These are phyloP conservation scores for Malaclemys terrapin DNA, from an alignment of 2,113 vertebrate genomes.

Conservation along the genomic window DNA sequence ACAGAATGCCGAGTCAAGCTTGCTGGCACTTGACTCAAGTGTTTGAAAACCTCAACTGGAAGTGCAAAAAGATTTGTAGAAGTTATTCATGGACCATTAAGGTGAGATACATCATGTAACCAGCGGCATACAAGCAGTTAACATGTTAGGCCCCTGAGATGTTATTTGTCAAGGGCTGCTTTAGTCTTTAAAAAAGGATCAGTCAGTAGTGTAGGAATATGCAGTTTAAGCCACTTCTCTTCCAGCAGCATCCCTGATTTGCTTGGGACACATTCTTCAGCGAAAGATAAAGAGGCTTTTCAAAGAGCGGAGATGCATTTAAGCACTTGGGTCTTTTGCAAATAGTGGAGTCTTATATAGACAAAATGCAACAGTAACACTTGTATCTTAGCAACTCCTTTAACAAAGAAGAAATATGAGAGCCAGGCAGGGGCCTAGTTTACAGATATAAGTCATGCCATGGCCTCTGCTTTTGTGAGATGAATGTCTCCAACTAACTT, in stretches of 20 bases:
- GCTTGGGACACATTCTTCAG: slow-evolving; percentile 68
- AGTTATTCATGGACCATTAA: slow-evolving; percentile 53
- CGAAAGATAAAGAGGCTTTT: slow-evolving; percentile 72
- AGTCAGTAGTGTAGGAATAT: neutral
- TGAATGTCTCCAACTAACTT: neutral
- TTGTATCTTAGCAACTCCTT: slow-evolving; percentile 75
- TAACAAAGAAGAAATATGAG: slow-evolving; percentile 47
- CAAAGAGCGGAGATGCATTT: slow-evolving; percentile 62
- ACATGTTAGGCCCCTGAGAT: slow-evolving; percentile 39
- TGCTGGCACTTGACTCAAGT: slow-evolving; percentile 17
- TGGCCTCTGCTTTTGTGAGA: slow-evolving; percentile 24
- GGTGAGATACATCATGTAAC: slow-evolving; percentile 50
- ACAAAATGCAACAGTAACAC: slow-evolving; percentile 53
- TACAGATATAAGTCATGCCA: neutral
- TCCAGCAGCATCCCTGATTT: slow-evolving; percentile 38
- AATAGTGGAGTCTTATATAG: slow-evolving; percentile 32
- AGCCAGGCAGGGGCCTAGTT: neutral
- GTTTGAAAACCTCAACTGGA: neutral
- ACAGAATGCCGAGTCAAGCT: neutral
- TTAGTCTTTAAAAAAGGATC: slow-evolving; percentile 24
- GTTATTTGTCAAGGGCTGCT: slow-evolving; percentile 51
- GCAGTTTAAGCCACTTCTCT: slow-evolving; percentile 46
- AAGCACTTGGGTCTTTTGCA: slow-evolving; percentile 57
- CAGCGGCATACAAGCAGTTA: slow-evolving; percentile 42
- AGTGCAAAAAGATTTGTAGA: slow-evolving; percentile 37